Conservation (phyloP, 1,140 invertebrate genomes). For the Aporrectodea caliginosa region DNA sequence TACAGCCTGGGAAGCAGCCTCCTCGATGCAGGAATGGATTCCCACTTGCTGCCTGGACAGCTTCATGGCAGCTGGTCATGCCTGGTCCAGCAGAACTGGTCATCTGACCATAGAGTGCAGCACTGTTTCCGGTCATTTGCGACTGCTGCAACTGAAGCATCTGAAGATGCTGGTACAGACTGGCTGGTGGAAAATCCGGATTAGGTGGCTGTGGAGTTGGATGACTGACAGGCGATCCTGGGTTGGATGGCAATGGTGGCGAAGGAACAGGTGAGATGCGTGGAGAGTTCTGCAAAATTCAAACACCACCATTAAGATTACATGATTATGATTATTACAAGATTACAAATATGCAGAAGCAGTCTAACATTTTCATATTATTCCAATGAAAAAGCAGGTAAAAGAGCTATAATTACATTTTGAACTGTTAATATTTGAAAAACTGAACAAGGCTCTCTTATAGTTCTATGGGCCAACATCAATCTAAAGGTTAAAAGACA, state of each 20-base stretch:
- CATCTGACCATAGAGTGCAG: background rate
- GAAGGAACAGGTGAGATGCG: conserved; percentile 41
- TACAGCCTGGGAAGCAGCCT: background rate
- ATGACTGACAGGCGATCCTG: conserved; percentile 47
- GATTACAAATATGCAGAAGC: too few relatives aligned
- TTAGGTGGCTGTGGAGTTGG: conserved; percentile 29
- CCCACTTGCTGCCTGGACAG: background rate
- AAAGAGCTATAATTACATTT: background rate
- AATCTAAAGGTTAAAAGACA: too few relatives aligned
- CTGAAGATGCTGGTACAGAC: conserved; percentile 55
- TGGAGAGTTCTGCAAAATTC: conserved; percentile 32
- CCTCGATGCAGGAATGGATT: background rate
- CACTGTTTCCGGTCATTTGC: background rate
- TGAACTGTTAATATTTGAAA: background rate
- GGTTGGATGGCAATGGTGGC: conserved; percentile 43
- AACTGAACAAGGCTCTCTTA: background rate
- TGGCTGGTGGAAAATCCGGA: conserved; percentile 34
- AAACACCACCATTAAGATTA: conserved; percentile 16
- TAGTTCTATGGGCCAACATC: too few relatives aligned
- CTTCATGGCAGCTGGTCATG: background rate
- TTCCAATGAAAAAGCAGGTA: conserved; percentile 27
- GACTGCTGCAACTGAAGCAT: conserved; percentile 56
- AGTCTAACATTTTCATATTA: too few relatives aligned
- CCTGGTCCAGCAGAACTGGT: background rate
- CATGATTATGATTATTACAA: too few relatives aligned